phyloP scores from a whole-genome alignment of 2,113 vertebrate species.

The Myocastor coypus region DNA sequence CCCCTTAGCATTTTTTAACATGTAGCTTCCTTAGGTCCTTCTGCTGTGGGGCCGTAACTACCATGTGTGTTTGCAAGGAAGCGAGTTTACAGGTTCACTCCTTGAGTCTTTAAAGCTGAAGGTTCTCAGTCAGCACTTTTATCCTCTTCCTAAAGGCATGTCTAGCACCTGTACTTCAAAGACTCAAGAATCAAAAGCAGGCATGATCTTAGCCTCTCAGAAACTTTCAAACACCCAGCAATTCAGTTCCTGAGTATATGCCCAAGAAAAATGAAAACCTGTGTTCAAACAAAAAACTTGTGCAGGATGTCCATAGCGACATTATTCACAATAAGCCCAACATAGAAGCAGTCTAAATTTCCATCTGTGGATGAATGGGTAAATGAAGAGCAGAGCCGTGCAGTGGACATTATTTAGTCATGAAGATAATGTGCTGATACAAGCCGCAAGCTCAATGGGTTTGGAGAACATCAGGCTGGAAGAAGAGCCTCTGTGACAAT shows the following conservation, averaged over 20 bases:
- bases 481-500: not conserved
- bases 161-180: slow-evolving; percentile 70
- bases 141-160: slow-evolving; percentile 45
- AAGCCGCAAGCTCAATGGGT: not conserved
- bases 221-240: not conserved
- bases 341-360: not conserved
- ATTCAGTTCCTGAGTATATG: slow-evolving; percentile 6
- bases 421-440: not conserved
- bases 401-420: not conserved
- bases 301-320: not conserved
- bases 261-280: slow-evolving; percentile 24
- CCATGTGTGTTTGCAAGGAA: not conserved
- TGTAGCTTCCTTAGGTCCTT: not conserved
- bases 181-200: slow-evolving; percentile 59
- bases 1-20: slow-evolving; percentile 41
- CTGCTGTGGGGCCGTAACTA: not conserved
- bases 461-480: not conserved
- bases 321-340: not conserved
- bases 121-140: slow-evolving; percentile 31
- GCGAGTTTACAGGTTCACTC: slow-evolving; percentile 38
- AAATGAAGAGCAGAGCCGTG: not conserved
- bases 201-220: slow-evolving; percentile 59
- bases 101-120: slow-evolving; percentile 58
- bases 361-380: not conserved
- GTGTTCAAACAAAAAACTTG: not conserved